Evolutionary conservation across 2,797 vertebrate species (phyloP).

Genomic region (Margarornis squamiger): DNA sequence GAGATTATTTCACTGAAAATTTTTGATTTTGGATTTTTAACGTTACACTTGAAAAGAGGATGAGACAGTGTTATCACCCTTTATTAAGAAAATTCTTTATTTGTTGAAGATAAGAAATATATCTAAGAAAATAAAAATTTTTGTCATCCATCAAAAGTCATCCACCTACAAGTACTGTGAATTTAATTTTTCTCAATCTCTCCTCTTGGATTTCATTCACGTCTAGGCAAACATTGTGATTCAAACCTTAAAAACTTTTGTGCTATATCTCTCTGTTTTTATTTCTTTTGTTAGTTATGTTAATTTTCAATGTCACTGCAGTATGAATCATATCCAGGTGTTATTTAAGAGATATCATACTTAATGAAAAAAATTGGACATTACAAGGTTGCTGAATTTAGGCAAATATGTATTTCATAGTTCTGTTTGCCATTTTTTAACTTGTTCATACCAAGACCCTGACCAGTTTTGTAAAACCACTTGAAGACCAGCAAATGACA

Average conservation of each 20-base stretch:
- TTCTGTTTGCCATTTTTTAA: neutral
- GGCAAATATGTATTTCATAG: neutral
- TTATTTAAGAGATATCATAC: neutral
- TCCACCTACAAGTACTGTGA: neutral
- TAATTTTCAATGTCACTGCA: neutral
- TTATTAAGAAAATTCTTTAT: neutral
- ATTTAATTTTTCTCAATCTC: neutral
- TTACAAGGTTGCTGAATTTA: neutral
- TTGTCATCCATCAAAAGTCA: neutral
- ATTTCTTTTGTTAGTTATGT: neutral
- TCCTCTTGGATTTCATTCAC: neutral
- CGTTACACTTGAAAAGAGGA: neutral
- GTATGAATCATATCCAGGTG: neutral
- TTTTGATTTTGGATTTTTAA: neutral
- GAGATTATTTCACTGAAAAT: neutral
- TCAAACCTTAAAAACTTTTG: neutral
- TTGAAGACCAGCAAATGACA: neutral
- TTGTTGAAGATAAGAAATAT: neutral
- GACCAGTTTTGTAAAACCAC: neutral
- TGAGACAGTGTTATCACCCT: accelerated
- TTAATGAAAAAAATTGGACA: neutral
- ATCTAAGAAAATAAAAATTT: neutral
- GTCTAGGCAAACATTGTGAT: neutral
- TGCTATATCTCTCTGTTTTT: neutral
- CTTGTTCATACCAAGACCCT: neutral